Evolutionary conservation across 2,797 vertebrate genomes (phyloP).

Genomic region (Prunella strophiata): DNA sequence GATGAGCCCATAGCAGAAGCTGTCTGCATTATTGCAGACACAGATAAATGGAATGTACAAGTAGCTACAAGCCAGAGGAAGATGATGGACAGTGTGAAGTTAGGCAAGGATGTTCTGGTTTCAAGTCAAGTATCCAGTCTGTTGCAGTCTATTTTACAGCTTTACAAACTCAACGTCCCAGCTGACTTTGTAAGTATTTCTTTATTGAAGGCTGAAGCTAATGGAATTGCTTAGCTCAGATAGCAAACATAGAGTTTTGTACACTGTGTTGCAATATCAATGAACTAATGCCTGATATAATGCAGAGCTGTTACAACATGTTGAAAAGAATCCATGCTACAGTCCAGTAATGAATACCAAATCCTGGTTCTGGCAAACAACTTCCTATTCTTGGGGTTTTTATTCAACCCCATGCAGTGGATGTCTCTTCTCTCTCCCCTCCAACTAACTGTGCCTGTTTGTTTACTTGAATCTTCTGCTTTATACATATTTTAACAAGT

Average conservation of each 20-base stretch:
- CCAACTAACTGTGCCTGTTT: not conserved
- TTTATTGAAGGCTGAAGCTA: not conserved
- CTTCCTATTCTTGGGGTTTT: not conserved
- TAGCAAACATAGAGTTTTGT: not conserved
- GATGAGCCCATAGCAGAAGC: conserved; percentile 88
- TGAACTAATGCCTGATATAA: not conserved
- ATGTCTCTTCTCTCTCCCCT: not conserved
- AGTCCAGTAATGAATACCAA: not conserved
- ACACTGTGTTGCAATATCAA: not conserved
- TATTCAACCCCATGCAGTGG: not conserved
- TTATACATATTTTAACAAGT: not conserved
- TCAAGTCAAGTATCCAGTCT: conserved; percentile 85
- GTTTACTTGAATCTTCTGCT: not conserved
- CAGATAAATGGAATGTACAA: conserved; percentile 85
- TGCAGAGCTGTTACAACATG: not conserved
- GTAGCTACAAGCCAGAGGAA: conserved; percentile 86
- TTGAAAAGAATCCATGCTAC: not conserved
- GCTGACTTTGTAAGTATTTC: conserved; percentile 84
- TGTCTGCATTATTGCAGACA: conserved; percentile 87
- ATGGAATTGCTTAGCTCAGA: not conserved
- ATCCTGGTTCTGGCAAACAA: not conserved
- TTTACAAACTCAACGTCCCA: conserved; percentile 84
- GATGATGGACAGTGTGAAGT: conserved; percentile 75
- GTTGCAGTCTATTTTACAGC: conserved; percentile 84
- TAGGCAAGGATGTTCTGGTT: conserved; percentile 86